These are phyloP conservation scores for Entomobrya multifasciata DNA, from an alignment of 2,888 invertebrate genomes.

Conservation along the genomic window DNA sequence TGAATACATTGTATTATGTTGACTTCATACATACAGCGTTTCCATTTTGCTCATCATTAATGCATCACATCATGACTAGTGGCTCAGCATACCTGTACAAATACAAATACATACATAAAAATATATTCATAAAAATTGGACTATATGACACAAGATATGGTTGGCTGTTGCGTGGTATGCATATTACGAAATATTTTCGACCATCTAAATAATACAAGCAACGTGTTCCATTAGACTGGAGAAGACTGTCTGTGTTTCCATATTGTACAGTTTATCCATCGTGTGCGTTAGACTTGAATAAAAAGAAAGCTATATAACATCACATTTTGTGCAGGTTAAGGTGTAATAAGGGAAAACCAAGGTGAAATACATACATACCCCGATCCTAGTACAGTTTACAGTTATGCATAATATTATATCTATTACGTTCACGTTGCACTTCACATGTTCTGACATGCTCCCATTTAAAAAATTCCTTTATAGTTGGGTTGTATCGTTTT, in stretches of 20 bases:
- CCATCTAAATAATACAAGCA: neutral
- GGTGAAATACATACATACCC: conserved; percentile 5
- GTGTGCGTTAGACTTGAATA: no score
- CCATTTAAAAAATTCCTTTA: conserved; percentile 49
- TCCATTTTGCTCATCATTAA: neutral
- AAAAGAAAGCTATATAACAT: neutral
- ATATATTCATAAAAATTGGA: no score
- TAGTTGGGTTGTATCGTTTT: conserved; percentile 1
- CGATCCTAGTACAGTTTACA: neutral
- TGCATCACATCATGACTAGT: neutral
- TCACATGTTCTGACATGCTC: conserved; percentile 58
- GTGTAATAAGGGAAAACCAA: conserved; percentile 13
- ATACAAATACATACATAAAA: neutral
- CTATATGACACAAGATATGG: no score
- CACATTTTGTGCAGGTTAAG: conserved; percentile 13
- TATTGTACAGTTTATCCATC: no score
- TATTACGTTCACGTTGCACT: conserved; percentile 56
- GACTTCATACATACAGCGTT: neutral
- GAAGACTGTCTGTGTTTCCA: no score
- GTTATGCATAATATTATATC: conserved; percentile 8
- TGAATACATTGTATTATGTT: neutral
- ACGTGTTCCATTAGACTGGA: conserved; percentile 23
- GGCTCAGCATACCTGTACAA: neutral
- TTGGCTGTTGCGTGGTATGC: no score
- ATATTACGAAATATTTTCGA: neutral